A percentile compares a stretch with the other conserved stretches of the same genome.
Conservation (phyloP, 2,797 vertebrate species). For the Gastrophryne carolinensis region DNA sequence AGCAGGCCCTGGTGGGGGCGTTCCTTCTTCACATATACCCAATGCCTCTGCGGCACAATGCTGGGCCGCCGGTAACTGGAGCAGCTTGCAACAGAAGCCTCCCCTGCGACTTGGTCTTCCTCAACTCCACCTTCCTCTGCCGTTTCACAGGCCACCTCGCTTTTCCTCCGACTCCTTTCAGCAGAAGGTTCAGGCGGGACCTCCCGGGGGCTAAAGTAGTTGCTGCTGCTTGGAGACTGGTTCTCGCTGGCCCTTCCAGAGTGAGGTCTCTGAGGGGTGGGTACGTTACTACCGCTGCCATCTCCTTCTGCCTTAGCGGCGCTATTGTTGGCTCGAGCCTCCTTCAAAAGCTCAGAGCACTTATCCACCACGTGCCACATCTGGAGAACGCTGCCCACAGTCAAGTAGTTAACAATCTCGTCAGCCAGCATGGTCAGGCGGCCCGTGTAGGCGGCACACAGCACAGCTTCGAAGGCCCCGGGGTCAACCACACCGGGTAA, state of each 20-base stretch:
- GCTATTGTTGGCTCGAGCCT: constrained; percentile 50
- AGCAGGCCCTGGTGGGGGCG: constrained; percentile 66
- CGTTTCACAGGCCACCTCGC: constrained; percentile 48
- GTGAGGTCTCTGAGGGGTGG: constrained; percentile 52
- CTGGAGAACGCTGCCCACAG: constrained; percentile 91
- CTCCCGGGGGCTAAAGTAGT: constrained; percentile 83
- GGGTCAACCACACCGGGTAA: constrained; percentile 90
- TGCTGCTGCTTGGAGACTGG: constrained; percentile 90
- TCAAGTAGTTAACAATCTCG: constrained; percentile 88
- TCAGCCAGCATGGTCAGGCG: constrained; percentile 85
- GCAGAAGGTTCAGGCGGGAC: constrained; percentile 28
- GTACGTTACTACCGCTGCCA: constrained; percentile 57
- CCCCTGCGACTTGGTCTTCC: constrained; percentile 40
- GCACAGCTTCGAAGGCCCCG: constrained; percentile 84
- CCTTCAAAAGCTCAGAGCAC: constrained; percentile 87
- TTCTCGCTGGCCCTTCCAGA: constrained; percentile 65
- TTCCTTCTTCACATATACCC: constrained; percentile 82
- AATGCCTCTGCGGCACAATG: constrained; percentile 86
- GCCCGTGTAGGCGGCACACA: constrained; percentile 88
- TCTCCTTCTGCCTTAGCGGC: constrained; percentile 52
- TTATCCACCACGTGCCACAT: constrained; percentile 98
- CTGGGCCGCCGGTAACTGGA: constrained; percentile 75
- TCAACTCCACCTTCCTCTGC: constrained; percentile 32
- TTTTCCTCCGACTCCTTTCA: constrained; percentile 14
- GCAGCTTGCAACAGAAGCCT: constrained; percentile 59